Percentiles rank a stretch among this genome's conserved stretches.
Conservation (phyloP, 2,888 invertebrate genomes). For the Eumerus sabulonum region DNA sequence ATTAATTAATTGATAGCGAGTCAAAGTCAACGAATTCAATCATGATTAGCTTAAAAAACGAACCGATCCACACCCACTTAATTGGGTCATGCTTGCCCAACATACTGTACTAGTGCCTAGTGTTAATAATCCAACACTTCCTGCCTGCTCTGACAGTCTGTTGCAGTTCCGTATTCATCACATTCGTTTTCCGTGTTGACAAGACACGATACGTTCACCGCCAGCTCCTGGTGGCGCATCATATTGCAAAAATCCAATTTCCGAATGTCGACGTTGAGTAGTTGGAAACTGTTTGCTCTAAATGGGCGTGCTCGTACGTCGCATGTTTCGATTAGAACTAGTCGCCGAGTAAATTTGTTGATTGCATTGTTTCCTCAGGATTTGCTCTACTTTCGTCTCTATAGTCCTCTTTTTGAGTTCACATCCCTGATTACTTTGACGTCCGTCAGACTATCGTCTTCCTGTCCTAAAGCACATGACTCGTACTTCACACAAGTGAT, state of each 20-base stretch:
- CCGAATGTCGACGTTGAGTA: constrained; percentile 56
- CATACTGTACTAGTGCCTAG: constrained; percentile 5
- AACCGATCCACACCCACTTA: no score
- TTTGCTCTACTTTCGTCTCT: constrained; percentile 15
- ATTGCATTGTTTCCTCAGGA: constrained; percentile 60
- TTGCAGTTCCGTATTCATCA: constrained; percentile 37
- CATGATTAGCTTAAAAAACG: no score
- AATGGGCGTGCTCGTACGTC: constrained; percentile 47
- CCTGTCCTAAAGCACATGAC: not conserved
- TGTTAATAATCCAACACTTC: constrained; percentile 42
- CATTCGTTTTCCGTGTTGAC: constrained; percentile 55
- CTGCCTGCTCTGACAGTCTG: constrained; percentile 24
- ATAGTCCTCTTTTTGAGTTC: constrained; percentile 3
- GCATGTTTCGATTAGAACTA: constrained; percentile 63
- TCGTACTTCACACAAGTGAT: not conserved
- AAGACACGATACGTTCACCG: constrained; percentile 48
- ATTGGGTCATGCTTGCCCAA: not conserved
- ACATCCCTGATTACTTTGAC: constrained; percentile 1
- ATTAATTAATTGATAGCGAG: no score
- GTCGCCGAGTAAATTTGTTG: constrained; percentile 56
- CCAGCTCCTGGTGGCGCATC: constrained; percentile 32
- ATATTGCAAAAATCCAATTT: constrained; percentile 61
- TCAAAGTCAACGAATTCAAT: no score
- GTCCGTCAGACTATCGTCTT: constrained; percentile 4
- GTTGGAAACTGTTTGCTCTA: constrained; percentile 58